Conservation (phyloP, 2,113 vertebrate genomes). For the Nestor notabilis region DNA sequence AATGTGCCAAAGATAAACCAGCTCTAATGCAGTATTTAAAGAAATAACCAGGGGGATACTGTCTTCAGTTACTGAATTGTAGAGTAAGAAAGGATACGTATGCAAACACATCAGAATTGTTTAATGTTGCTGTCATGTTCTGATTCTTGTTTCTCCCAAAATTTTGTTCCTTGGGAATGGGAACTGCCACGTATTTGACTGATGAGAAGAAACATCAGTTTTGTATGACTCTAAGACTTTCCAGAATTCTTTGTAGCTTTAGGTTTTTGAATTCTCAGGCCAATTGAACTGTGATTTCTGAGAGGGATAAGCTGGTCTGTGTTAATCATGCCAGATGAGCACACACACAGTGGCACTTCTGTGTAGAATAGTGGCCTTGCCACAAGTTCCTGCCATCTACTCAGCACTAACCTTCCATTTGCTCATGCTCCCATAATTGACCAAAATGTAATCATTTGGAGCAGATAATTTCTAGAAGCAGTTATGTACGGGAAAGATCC, state of each 20-base stretch:
- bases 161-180: neutral
- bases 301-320: neutral
- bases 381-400: neutral
- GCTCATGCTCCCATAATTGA: neutral
- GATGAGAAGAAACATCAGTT: neutral
- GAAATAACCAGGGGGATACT: neutral
- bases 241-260: neutral
- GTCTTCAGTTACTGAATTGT: neutral
- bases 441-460: neutral
- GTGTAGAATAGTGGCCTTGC: neutral
- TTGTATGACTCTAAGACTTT: neutral
- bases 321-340: neutral
- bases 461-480: neutral
- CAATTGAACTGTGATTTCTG: neutral
- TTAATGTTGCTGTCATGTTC: neutral
- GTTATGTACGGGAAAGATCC: neutral
- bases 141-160: neutral
- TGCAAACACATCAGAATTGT: neutral
- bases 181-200: neutral
- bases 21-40: neutral
- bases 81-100: neutral
- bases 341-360: neutral
- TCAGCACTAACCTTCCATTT: neutral
- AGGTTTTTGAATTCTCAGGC: neutral
- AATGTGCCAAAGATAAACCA: neutral